Evolutionary conservation across 2,797 vertebrate species (phyloP), one percentile per base, ranked within the genome.

Genomic region (Schizothorax lantsangensis): DNA sequence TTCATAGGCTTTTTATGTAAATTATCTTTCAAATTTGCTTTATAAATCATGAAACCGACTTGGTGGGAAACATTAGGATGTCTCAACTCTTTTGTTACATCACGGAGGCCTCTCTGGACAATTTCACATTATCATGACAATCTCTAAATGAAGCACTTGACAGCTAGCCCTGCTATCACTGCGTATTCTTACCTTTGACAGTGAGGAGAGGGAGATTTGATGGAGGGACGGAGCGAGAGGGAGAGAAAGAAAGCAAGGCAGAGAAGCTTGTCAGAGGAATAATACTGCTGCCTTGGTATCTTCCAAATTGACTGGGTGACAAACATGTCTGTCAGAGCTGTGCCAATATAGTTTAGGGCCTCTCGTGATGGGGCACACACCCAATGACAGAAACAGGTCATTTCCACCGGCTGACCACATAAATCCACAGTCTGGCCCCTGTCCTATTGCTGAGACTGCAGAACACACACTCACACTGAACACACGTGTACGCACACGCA

Each of bases 321-420:
- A 96, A 95, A 96, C 95, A 95, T 95, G 93, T 96, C 95, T 96
- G 95, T 96, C 95, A 96, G 93, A 90, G 90, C 93, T 91, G 94
- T 96, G 95, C 95, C 95, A 95, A 95, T 95, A 95, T 96, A 95
- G 95, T 96, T 96, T 96, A 96, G 94, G 93, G 94, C 93, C 93
- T 93, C 95, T 95, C 94, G 94, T 96, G 95, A 96, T 95, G 95
- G 95, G 95, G 93, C 94, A 93, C 94, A 95, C 95, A 94, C 95
- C 92, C 95, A 95, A 93, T 96, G 95, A 96, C 95, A 96, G 95
- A 96, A 96, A 94, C 95, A 93, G 95, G 95, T 96, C 95, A 96
- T 95, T 95, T 95, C 95, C 92, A 92, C 88, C 94, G 90, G 64
- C 93, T 93, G 92, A 93, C 93, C 91, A 95, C 95, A 95, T 96